These are phyloP conservation scores for Huso huso DNA, from an alignment of 2,797 vertebrate genomes.

Conservation along the genomic window DNA sequence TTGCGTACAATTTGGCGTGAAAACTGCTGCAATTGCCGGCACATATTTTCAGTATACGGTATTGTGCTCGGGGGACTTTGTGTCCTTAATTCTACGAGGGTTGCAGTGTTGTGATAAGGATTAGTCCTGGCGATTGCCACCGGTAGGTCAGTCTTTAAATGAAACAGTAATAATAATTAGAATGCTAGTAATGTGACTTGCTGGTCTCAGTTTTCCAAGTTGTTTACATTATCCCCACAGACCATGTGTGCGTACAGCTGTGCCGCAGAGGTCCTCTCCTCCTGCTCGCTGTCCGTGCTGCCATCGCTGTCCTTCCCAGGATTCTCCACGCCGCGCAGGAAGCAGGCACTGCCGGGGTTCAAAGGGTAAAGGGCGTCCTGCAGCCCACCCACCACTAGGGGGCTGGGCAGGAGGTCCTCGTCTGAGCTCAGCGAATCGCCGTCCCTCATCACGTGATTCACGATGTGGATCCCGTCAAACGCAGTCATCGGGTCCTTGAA, in stretches of 20 bases:
- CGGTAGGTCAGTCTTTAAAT: too few species aligned
- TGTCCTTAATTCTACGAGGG: conserved; percentile 15
- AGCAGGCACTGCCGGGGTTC: conserved; percentile 56
- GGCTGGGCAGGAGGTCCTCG: conserved; percentile 78
- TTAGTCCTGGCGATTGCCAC: background rate
- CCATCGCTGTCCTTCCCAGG: conserved; percentile 73
- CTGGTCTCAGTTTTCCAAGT: conserved; percentile 57
- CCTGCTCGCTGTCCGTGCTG: conserved; percentile 81
- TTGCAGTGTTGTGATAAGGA: background rate
- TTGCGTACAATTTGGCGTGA: too few species aligned
- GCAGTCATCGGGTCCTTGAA: conserved; percentile 54
- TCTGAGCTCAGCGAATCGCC: conserved; percentile 90
- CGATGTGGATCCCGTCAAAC: conserved; percentile 72
- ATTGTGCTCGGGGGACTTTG: conserved; percentile 8
- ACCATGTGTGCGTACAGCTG: conserved; percentile 60
- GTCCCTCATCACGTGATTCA: conserved; percentile 69
- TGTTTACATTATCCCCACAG: conserved; percentile 53
- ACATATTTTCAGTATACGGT: background rate
- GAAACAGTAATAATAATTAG: background rate
- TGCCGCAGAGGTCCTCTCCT: conserved; percentile 46
- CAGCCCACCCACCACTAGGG: conserved; percentile 56
- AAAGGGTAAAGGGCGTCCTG: conserved; percentile 66
- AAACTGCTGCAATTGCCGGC: too few species aligned
- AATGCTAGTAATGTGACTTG: background rate
- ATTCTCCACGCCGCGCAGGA: conserved; percentile 54